phyloP scores from a whole-genome alignment of 2,797 vertebrate species.

The Hyperoplus immaculatus region DNA sequence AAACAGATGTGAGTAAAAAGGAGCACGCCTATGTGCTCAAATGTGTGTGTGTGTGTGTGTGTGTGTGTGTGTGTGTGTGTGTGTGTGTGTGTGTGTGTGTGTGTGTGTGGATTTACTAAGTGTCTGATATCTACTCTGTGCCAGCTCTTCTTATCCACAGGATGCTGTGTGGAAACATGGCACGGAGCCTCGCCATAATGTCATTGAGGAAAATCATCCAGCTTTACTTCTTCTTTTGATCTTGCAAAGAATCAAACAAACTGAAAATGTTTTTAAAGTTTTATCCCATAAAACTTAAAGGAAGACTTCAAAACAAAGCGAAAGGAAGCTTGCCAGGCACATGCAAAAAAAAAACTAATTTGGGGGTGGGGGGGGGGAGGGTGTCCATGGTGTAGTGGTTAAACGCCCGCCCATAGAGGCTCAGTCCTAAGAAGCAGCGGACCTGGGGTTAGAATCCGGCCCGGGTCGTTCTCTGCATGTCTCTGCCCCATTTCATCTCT shows the following conservation, averaged over 20 bases:
- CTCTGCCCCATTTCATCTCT: too few species aligned
- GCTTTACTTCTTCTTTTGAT: conserved; percentile 58
- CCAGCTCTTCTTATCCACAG: conserved; percentile 61
- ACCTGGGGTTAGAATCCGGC: too few species aligned
- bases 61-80: conserved; percentile 8
- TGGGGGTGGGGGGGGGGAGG: too few species aligned
- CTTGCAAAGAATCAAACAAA: conserved; percentile 54
- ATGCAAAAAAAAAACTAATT: background rate
- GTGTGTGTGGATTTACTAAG: conserved; percentile 50
- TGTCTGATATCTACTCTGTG: conserved; percentile 51
- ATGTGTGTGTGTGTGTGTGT: background rate
- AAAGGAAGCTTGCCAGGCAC: conserved; percentile 20
- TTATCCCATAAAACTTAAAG: conserved; percentile 42
- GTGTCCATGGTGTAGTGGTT: too few species aligned
- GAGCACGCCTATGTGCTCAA: background rate
- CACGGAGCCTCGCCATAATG: conserved; percentile 59
- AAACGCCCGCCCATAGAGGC: too few species aligned
- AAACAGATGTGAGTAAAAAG: conserved; percentile 59
- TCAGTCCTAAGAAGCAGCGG: too few species aligned
- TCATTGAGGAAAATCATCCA: conserved; percentile 66
- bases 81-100: background rate
- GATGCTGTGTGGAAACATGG: conserved; percentile 64
- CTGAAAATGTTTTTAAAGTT: conserved; percentile 49
- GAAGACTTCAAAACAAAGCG: conserved; percentile 58
- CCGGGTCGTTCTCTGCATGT: too few species aligned